Evolutionary conservation across 1,140 invertebrate species (phyloP).

Genomic region (Brachionus paranguensis): DNA sequence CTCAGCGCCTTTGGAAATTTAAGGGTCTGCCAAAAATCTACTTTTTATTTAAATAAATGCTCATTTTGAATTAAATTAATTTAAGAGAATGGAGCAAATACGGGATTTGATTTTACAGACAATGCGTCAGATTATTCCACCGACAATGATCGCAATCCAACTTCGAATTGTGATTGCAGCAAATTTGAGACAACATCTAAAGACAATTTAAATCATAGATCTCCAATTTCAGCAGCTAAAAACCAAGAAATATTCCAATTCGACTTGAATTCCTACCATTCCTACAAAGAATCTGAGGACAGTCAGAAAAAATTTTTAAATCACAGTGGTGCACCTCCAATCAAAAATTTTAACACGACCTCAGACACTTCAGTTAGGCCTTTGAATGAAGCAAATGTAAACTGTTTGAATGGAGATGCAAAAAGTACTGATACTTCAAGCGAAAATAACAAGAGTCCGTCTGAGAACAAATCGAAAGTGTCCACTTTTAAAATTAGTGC

Average conservation of each 20-base stretch:
- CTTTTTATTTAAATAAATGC: background rate
- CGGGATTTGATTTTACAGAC: background rate
- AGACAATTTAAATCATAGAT: slow-evolving; percentile 15
- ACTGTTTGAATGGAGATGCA: background rate
- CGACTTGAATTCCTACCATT: background rate
- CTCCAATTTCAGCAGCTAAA: background rate
- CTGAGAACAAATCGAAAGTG: too few species aligned
- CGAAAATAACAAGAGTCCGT: background rate
- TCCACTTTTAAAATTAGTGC: too few species aligned
- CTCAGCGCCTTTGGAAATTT: slow-evolving; percentile 15
- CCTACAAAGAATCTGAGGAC: background rate
- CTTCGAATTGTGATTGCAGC: slow-evolving; percentile 14
- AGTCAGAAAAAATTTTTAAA: background rate
- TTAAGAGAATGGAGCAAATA: background rate
- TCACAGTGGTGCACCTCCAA: background rate
- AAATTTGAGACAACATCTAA: background rate
- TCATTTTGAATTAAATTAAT: background rate
- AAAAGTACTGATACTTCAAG: background rate
- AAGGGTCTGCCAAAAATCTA: background rate
- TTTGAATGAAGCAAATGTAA: background rate
- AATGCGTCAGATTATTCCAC: slow-evolving; percentile 23
- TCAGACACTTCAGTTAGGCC: background rate
- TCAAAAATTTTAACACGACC: background rate
- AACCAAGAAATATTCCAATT: slow-evolving; percentile 1
- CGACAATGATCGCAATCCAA: slow-evolving; percentile 1